Evolutionary conservation across 2,113 vertebrate genomes (phyloP).

Genomic region (Picathartes gymnocephalus): DNA sequence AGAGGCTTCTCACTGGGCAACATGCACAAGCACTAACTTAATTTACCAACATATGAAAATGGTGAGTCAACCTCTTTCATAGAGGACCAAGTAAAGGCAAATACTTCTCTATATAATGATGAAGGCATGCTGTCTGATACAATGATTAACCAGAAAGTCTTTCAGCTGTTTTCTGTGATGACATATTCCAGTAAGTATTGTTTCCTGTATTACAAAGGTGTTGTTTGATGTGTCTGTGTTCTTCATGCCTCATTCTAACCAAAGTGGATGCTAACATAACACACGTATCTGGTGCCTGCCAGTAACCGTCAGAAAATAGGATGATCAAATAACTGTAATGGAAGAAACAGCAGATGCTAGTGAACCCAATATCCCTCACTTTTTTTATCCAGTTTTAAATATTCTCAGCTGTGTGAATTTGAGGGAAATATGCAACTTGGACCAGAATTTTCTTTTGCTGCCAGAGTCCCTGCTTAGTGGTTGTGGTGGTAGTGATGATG

Average conservation of each 20-base stretch:
- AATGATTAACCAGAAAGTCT: not conserved
- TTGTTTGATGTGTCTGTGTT: not conserved
- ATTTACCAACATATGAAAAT: not conserved
- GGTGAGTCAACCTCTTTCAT: not conserved
- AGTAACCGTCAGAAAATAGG: not conserved
- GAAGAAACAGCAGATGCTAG: not conserved
- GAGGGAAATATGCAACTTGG: not conserved
- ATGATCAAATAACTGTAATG: not conserved
- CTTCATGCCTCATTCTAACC: not conserved
- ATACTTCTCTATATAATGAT: not conserved
- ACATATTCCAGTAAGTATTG: not conserved
- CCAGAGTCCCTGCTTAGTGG: not conserved
- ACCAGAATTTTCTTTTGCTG: not conserved
- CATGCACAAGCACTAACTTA: not conserved
- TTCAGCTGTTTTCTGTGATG: not conserved
- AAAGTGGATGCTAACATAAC: not conserved
- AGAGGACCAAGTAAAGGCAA: not conserved
- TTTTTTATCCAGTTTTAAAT: conserved; percentile 28
- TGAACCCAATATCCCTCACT: not conserved
- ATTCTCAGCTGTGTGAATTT: conserved; percentile 41
- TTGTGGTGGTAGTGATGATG: not conserved
- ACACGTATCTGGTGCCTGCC: not conserved
- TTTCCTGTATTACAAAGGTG: not conserved
- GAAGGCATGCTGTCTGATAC: not conserved
- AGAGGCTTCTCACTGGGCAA: not conserved